A percentile compares a stretch with the other conserved stretches of the same genome.
Evolutionary conservation across 2,797 vertebrate genomes (phyloP).

Genomic region (Sebastolobus altivelis): DNA sequence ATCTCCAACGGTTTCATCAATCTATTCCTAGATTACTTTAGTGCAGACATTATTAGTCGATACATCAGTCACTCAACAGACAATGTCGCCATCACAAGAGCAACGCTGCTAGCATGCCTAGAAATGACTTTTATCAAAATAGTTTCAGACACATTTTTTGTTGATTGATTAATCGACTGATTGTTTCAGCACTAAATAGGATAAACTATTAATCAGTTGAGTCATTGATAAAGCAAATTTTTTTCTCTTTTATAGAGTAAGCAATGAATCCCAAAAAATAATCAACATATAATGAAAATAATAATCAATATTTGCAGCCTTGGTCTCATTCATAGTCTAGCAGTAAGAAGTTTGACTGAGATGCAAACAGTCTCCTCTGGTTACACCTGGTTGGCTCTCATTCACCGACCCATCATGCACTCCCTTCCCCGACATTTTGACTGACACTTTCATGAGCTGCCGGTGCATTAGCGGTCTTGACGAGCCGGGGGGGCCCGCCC

Average conservation of each 20-base stretch:
- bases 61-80: neutral
- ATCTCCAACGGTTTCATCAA: neutral
- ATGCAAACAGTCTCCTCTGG: constrained; percentile 54
- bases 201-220: neutral
- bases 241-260: neutral
- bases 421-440: constrained; percentile 64
- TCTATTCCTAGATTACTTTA: neutral
- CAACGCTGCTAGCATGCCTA: no score
- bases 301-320: neutral
- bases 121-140: neutral
- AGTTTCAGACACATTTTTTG: neutral
- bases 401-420: constrained; percentile 42
- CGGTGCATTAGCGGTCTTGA: constrained; percentile 73
- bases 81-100: no score
- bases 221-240: neutral
- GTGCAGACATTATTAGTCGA: neutral
- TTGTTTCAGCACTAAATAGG: neutral
- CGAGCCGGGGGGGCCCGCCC: constrained; percentile 31
- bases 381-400: constrained; percentile 62
- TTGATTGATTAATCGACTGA: neutral
- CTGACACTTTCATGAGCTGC: constrained; percentile 79
- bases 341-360: constrained; percentile 13
- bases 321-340: constrained; percentile 7
- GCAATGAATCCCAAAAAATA: neutral
- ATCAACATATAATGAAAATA: constrained; percentile 3